phyloP scores from a whole-genome alignment of 2,797 vertebrate genomes.

The Pampus argenteus region DNA sequence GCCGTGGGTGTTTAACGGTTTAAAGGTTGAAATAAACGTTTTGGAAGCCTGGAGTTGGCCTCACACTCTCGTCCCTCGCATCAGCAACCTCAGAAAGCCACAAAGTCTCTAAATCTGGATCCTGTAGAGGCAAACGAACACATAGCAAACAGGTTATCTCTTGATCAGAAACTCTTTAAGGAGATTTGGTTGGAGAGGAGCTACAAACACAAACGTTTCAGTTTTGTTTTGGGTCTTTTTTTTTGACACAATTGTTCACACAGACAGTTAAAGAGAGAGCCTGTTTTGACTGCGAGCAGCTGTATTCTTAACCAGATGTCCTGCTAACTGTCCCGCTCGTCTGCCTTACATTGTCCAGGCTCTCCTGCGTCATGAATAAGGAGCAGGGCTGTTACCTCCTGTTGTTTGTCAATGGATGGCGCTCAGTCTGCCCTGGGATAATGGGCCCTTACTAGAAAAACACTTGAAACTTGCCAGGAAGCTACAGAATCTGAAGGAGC shows the following conservation, averaged over 20 bases:
- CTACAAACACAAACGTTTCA: slow-evolving; percentile 35
- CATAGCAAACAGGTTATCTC: slow-evolving; percentile 38
- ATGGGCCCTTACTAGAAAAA: slow-evolving; percentile 71
- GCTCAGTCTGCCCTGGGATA: slow-evolving; percentile 58
- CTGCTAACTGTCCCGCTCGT: slow-evolving; percentile 60
- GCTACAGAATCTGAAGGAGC: slow-evolving; percentile 58
- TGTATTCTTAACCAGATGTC: slow-evolving; percentile 73
- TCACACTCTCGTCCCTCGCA: slow-evolving; percentile 77
- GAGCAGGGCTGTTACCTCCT: slow-evolving; percentile 70
- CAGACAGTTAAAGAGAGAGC: slow-evolving; percentile 28
- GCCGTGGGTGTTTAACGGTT: slow-evolving; percentile 36
- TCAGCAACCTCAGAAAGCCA: slow-evolving; percentile 64
- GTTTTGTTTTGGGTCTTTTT: slow-evolving; percentile 17
- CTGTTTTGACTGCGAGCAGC: slow-evolving; percentile 67
- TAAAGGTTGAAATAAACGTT: slow-evolving; percentile 18
- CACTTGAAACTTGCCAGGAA: slow-evolving; percentile 75
- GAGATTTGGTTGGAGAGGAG: slow-evolving; percentile 17
- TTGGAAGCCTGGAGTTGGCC: slow-evolving; percentile 65
- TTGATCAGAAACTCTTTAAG: slow-evolving; percentile 33
- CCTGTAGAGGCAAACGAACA: slow-evolving; percentile 58
- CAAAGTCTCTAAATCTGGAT: slow-evolving; percentile 54
- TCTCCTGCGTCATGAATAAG: slow-evolving; percentile 76
- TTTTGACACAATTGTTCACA: slow-evolving; percentile 38
- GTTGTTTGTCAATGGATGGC: slow-evolving; percentile 78
- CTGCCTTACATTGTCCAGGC: slow-evolving; percentile 72